Conservation (phyloP, 2,888 invertebrate genomes). For the Seira ritae region DNA sequence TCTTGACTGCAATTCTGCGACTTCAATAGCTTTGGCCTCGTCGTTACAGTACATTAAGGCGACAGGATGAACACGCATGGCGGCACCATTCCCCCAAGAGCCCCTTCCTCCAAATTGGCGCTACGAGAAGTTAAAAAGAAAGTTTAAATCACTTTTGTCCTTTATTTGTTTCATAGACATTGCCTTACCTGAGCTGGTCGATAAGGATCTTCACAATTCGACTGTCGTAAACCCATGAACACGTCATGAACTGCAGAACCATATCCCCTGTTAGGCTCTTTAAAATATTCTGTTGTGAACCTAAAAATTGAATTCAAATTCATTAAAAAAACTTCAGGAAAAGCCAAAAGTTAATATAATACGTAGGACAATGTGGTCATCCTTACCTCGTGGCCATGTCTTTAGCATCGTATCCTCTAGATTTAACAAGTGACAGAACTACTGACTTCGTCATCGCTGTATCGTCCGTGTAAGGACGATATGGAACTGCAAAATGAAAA, state of each 20-base stretch:
- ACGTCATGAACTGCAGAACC: slow-evolving; percentile 79
- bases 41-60: slow-evolving; percentile 80
- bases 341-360: slow-evolving; percentile 48
- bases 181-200: slow-evolving; percentile 79
- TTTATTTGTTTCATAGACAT: not conserved
- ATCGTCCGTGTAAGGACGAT: slow-evolving; percentile 82
- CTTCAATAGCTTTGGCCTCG: slow-evolving; percentile 76
- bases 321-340: slow-evolving; percentile 3
- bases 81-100: slow-evolving; percentile 87
- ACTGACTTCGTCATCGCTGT: slow-evolving; percentile 83
- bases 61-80: slow-evolving; percentile 84
- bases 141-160: too few relatives aligned
- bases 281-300: slow-evolving; percentile 81
- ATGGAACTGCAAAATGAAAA: slow-evolving; percentile 77
- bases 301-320: slow-evolving; percentile 73
- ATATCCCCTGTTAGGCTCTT: slow-evolving; percentile 82
- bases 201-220: slow-evolving; percentile 80
- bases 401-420: slow-evolving; percentile 78
- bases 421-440: slow-evolving; percentile 80
- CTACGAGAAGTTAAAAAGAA: slow-evolving; percentile 4
- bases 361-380: too few relatives aligned
- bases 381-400: slow-evolving; percentile 81
- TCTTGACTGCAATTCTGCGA: slow-evolving; percentile 78
- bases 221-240: slow-evolving; percentile 79
- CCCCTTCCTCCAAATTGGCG: slow-evolving; percentile 83